Evolutionary conservation across 2,888 invertebrate genomes (phyloP), one percentile per base, ranked within the genome.

Genomic region (Chaetoderma sp.): DNA sequence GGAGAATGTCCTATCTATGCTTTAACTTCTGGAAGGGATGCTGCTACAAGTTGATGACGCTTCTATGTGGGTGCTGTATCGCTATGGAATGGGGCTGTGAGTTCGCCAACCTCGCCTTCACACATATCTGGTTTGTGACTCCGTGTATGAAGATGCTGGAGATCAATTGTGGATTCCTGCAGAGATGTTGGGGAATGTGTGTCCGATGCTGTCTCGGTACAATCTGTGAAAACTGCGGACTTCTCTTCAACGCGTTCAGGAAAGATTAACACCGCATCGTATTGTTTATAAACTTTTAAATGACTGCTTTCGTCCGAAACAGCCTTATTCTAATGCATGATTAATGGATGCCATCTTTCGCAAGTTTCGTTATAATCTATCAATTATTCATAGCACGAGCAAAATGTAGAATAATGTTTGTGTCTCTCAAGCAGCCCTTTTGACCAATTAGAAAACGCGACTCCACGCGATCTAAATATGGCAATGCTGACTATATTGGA

Each of bases 31-130:
- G 92, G 16, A 88, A 90, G 72, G 89, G 90, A 81, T 90, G 89
- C 81, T 92, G 92, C 83, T 92, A 93, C 88, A 89, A 90, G 4
- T 83, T 90, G 54, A 88, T 92, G 42, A 89, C 91, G 0, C 90
- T 92, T 58, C 75, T 92, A 25, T 86, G 90, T 3, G 92, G 91
- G 0, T 91, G 92, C 4, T 87, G 91, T 23, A 88, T 90, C 60
- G 91, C 92, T 1, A 87, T 91, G 67, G 85, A 89, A 70, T 87
- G 91, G 23, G 92, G 52, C 13, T 52, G 52, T 52, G 28, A 18
- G n/a, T 52, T 52, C 32, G 52, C 52, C 16, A 33, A 52, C 74
- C 86, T 92, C 8, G 90, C 92, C 5, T 92, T 92, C 81, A 89
- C 21, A 6, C 71, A 71, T 59, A 63, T 71, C 62, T 71, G 71